A percentile compares a stretch with the other conserved stretches of the same genome.
These are phyloP conservation scores for Takifugu rubripes DNA, from an alignment of 2,797 vertebrate species.

Conservation along the genomic window DNA sequence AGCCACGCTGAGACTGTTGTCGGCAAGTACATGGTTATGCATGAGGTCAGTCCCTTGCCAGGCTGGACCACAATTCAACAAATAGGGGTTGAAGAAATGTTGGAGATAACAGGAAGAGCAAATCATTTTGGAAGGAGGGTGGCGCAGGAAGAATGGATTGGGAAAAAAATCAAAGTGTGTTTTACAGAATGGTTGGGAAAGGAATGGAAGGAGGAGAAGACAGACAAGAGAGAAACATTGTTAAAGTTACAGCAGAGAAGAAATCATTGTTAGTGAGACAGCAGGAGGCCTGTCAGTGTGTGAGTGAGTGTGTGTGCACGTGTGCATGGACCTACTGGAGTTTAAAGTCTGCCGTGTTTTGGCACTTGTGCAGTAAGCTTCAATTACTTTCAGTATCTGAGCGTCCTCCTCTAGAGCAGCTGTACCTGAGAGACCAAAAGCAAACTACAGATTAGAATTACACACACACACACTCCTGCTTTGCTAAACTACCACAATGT, in stretches of 20 bases:
- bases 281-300: neutral
- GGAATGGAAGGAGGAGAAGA: conserved; percentile 32
- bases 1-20: conserved; percentile 84
- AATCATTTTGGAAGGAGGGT: conserved; percentile 1
- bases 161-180: conserved; percentile 1
- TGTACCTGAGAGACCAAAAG: conserved; percentile 76
- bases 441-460: no score
- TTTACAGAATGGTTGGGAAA: conserved; percentile 5
- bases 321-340: conserved; percentile 84
- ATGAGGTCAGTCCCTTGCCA: conserved; percentile 99
- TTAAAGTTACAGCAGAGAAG: conserved; percentile 51
- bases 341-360: conserved; percentile 97
- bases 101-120: no score
- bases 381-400: conserved; percentile 97
- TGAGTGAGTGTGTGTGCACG: neutral
- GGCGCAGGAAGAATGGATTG: neutral
- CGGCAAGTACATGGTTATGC: conserved; percentile 98
- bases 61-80: conserved; percentile 72
- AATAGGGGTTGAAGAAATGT: conserved; percentile 2
- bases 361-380: conserved; percentile 97
- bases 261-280: conserved; percentile 26
- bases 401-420: conserved; percentile 95
- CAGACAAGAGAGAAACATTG: conserved; percentile 50
- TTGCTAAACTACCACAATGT: neutral
- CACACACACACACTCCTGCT: no score